Evolutionary conservation across 2,113 vertebrate genomes (phyloP).

Genomic region (Abramis brama): DNA sequence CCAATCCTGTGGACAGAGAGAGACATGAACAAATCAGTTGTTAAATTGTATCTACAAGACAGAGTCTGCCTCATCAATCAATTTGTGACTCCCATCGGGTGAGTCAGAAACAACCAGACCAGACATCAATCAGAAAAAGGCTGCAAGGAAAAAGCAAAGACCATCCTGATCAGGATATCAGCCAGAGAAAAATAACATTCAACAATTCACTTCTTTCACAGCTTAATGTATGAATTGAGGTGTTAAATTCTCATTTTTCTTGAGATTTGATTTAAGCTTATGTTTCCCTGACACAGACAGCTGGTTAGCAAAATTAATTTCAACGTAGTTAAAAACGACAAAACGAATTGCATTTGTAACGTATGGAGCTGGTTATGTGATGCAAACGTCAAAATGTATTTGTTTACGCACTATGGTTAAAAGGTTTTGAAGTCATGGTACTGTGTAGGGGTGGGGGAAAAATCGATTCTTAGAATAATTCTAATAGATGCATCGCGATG

Average conservation of each 20-base stretch:
- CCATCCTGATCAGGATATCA: not conserved
- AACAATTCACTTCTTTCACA: not conserved
- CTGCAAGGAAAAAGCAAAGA: not conserved
- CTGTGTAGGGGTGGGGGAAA: too few species aligned
- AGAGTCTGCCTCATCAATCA: not conserved
- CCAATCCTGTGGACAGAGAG: slow-evolving; percentile 80
- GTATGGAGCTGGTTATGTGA: too few species aligned
- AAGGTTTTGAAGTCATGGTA: not conserved
- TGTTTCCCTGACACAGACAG: not conserved
- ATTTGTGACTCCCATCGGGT: not conserved
- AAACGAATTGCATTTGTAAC: too few species aligned
- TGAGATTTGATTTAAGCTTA: not conserved
- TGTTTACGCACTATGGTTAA: not conserved
- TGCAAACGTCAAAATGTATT: not conserved
- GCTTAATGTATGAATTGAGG: not conserved
- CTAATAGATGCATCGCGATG: too few species aligned
- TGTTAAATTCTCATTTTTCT: not conserved
- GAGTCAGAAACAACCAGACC: not conserved
- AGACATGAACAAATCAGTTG: slow-evolving; percentile 24
- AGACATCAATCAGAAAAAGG: slow-evolving; percentile 2
- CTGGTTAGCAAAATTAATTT: too few species aligned
- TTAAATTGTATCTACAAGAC: not conserved
- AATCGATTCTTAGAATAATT: too few species aligned
- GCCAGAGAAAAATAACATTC: not conserved
- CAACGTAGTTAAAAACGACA: too few species aligned